Evolutionary conservation across 2,888 invertebrate genomes (phyloP), one percentile per base, ranked within the genome.

Genomic region (Phoenoteleia sp.): DNA sequence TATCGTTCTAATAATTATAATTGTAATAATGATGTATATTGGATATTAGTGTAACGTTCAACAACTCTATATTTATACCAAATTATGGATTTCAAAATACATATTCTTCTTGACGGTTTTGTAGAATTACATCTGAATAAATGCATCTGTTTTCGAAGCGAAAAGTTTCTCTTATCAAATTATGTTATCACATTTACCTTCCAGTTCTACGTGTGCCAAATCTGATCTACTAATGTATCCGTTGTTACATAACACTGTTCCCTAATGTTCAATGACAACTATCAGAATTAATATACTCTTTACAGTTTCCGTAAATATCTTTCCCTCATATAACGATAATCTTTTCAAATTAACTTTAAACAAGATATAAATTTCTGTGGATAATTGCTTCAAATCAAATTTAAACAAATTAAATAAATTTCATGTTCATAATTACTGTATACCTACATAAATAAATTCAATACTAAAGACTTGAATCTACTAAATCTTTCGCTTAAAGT

Each of bases 21-120:
- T 81, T 81, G 69, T 75, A 81, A 75, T 45, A 19, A 75, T 56
- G 27, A 33, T 75, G 64, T 69, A 39, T 75, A 47, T 58, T 56
- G 62, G 19, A 67, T 74, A 67, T 74, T 81, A 81, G 62, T 75
- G 81, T 75, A 75, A 49, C 81, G 15, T 74, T 81, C 52, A 42
- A 13, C 49, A 15, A 67, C 25, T 62, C 75, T 74, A 75, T 47
- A 75, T 75, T 81, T 67, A 67, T 81, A 74, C 67, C 52, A 67
- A 81, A 81, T 81, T 72, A 72, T 56, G 52, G 45, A 64, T 52
- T 56, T 58, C 45, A 25, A 27, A 80, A 80, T 56, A 42, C 71
- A 72, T 72, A 74, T 45, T 60, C 74, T 58, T 58, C 54, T 80
- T 52, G 72, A 54, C 33, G 19, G 42, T 67, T 74, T 67, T 67